Conservation (phyloP, 2,797 vertebrate genomes). For the Ptychobarbus kaznakovi region DNA sequence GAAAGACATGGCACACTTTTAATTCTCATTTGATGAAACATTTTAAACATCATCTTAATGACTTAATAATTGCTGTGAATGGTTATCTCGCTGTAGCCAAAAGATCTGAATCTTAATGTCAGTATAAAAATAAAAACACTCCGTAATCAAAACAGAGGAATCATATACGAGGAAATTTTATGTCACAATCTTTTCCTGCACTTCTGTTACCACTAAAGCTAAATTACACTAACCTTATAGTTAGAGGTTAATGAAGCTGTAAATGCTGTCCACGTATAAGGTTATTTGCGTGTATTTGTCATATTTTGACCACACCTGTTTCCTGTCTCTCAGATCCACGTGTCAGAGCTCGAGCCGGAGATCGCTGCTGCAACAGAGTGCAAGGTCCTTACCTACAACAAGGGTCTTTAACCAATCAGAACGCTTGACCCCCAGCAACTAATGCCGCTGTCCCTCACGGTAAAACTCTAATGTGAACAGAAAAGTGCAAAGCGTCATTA, state of each 20-base stretch:
- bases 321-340: constrained; percentile 85
- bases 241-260: background rate
- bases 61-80: constrained; percentile 61
- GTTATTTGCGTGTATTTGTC: background rate
- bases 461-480: background rate
- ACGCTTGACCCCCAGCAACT: background rate
- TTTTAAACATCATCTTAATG: constrained; percentile 65
- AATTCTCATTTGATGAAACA: constrained; percentile 60
- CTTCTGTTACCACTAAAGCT: background rate
- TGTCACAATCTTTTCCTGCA: background rate
- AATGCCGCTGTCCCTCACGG: constrained; percentile 1
- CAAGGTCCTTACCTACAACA: constrained; percentile 89
- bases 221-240: background rate
- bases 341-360: constrained; percentile 86
- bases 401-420: constrained; percentile 83
- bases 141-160: constrained; percentile 16
- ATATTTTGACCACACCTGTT: constrained; percentile 64
- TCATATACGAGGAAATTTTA: background rate
- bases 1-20: constrained; percentile 50
- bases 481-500: constrained; percentile 33
- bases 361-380: constrained; percentile 84
- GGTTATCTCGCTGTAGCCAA: constrained; percentile 50
- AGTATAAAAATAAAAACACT: constrained; percentile 42
- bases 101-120: constrained; percentile 53
- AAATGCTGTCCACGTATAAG: background rate